phyloP scores from a whole-genome alignment of 2,113 vertebrate species.

The Cyprichromis sp. region DNA sequence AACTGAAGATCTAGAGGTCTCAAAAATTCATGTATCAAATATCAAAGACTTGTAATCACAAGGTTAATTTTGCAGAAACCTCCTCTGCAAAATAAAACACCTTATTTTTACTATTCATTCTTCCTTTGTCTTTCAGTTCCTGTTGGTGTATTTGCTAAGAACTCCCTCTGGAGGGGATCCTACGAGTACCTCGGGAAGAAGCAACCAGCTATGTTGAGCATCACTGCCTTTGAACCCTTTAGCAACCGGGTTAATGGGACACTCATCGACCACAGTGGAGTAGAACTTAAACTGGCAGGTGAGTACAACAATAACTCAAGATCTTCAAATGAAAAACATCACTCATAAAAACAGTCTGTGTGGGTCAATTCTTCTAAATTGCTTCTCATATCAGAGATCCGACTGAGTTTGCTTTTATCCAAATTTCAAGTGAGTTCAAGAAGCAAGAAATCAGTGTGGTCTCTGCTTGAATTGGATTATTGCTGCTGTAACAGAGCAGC shows the following conservation, averaged over 20 bases:
- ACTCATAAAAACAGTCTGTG: neutral
- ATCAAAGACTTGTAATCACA: neutral
- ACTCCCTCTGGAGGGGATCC: constrained; percentile 95
- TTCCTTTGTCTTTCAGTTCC: constrained; percentile 73
- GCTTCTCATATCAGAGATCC: neutral
- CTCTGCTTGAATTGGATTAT: neutral
- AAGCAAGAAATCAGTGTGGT: neutral
- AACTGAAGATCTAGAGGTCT: neutral
- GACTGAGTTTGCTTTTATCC: neutral
- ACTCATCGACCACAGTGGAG: constrained; percentile 89
- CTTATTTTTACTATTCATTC: neutral
- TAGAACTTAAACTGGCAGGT: constrained; percentile 90
- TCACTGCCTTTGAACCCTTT: constrained; percentile 83
- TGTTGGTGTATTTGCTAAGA: constrained; percentile 88
- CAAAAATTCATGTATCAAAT: neutral
- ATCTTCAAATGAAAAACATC: neutral
- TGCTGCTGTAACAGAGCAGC: neutral
- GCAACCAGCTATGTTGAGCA: constrained; percentile 93
- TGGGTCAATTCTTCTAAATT: neutral
- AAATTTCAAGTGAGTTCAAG: neutral
- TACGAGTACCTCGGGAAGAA: constrained; percentile 97
- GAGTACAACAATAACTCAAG: neutral
- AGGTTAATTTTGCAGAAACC: neutral
- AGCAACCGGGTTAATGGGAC: constrained; percentile 90
- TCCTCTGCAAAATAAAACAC: neutral